Evolutionary conservation across 2,888 invertebrate species (phyloP), one percentile per base, ranked within the genome.

Genomic region (Pollenia amentaria): DNA sequence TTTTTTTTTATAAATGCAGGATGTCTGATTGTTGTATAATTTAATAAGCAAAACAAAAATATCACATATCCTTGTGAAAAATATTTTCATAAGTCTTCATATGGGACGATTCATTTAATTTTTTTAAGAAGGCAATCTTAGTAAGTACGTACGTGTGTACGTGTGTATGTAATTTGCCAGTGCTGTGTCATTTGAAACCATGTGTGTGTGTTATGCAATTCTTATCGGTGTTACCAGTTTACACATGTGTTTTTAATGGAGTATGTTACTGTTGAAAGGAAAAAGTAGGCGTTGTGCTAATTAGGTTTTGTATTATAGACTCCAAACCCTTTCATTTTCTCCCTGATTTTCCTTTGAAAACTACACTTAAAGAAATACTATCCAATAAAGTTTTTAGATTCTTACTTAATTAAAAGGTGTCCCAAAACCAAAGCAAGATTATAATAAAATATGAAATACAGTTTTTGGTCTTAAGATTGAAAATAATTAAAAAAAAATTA

Each of bases 251-350:
- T 60, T 38, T 60, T 38, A 14, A 65, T 44, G 7, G 21, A 55
- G 18, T 53, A 14, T 38, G 11, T 48, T 8, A 48, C 48, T 48
- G 12, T 14, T 29, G 21, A 48, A 67, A 48, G 38, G 18, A 48
- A 83, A 75, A 87, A 80, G 62, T 80, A 48, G 87, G 87, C 77
- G 87, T 87, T 76, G 65, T 83, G 79, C 79, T 86, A 83, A 86
- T 86, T 86, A 86, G 69, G 57, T 75, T 75, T 38, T 53, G 10
- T 57, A 81, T 70, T 79, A 44, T 62, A 46, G 60, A 64, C 62
- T 67, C 14, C n/a, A 60, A 79, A 79, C 65, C 86, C 77, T 60
- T 79, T 72, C 65, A 51, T 10, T 55, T 21, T 55, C 16, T 53
- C n/a, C 44, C 18, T 3, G 38, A 3, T 60, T 46, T 67, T 60